Evolutionary conservation across 1,140 invertebrate species (phyloP).

Genomic region (Penaeus chinensis): DNA sequence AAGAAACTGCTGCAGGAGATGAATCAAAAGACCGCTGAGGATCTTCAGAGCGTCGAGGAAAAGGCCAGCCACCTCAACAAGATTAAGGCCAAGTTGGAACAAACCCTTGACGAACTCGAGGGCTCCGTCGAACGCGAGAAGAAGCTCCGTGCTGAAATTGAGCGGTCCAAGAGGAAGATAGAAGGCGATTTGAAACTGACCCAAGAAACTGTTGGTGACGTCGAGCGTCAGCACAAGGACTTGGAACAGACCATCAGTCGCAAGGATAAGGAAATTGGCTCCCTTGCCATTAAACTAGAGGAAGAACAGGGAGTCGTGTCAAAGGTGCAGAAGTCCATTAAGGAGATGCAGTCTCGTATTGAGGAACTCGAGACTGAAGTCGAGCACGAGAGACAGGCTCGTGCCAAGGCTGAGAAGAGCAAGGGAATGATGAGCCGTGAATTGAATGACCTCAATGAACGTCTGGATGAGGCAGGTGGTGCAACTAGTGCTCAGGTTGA

Average conservation of each 20-base stretch:
- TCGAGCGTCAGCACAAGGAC: slow-evolving; percentile 63
- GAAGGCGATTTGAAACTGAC: no score
- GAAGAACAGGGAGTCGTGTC: slow-evolving; percentile 74
- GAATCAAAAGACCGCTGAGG: no score
- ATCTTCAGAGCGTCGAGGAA: slow-evolving; percentile 70
- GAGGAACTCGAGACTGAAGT: slow-evolving; percentile 74
- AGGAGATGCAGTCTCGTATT: slow-evolving; percentile 73
- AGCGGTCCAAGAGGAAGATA: no score
- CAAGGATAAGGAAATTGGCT: slow-evolving; percentile 97
- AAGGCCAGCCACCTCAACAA: slow-evolving; percentile 76
- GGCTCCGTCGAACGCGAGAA: no score
- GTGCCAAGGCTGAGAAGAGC: slow-evolving; percentile 73
- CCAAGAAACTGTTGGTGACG: no score
- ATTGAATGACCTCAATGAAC: no score
- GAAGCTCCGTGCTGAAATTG: no score
- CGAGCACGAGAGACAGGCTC: slow-evolving; percentile 72
- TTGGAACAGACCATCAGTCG: slow-evolving; percentile 87
- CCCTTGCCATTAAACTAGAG: slow-evolving; percentile 75
- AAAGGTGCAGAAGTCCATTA: slow-evolving; percentile 75
- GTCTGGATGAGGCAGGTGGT: no score
- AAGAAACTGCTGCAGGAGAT: no score
- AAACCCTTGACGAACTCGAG: no score
- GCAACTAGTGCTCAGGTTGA: slow-evolving; percentile 62
- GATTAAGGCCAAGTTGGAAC: slow-evolving; percentile 69
- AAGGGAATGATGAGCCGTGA: no score